Conservation (phyloP, 2,113 vertebrate species). For the Amblyornis subalaris region DNA sequence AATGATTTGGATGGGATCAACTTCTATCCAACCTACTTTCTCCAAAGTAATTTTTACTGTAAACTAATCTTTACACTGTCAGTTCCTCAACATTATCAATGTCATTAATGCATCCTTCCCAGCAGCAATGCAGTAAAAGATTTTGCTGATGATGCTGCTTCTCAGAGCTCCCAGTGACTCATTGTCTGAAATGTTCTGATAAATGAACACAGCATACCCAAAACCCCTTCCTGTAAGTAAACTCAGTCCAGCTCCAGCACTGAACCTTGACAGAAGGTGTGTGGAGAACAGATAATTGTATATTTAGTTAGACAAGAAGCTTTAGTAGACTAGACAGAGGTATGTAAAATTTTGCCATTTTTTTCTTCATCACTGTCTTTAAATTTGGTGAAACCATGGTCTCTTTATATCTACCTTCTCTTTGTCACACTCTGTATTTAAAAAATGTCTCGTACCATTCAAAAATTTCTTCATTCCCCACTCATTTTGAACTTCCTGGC, state of each 20-base stretch:
- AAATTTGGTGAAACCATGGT: background rate
- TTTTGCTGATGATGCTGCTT: background rate
- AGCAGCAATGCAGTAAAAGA: background rate
- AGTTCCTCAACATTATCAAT: background rate
- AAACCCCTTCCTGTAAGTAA: background rate
- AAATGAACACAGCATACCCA: fast-evolving
- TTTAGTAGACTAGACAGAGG: background rate
- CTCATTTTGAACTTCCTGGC: background rate
- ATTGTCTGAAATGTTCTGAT: background rate
- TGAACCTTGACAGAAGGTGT: background rate
- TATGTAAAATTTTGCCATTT: background rate
- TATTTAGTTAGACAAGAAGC: background rate
- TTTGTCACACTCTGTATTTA: background rate
- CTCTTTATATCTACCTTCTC: background rate
- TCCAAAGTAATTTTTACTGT: background rate
- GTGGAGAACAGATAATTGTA: background rate
- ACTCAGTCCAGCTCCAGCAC: background rate
- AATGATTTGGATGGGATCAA: background rate
- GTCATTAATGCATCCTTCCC: background rate
- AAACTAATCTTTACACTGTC: background rate
- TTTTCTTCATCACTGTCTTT: background rate
- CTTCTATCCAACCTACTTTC: background rate
- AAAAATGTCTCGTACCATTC: background rate
- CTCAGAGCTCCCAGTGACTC: background rate
- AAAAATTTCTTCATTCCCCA: background rate